These are phyloP conservation scores for Sciaenops ocellatus DNA, from an alignment of 2,797 vertebrate genomes.

Conservation along the genomic window DNA sequence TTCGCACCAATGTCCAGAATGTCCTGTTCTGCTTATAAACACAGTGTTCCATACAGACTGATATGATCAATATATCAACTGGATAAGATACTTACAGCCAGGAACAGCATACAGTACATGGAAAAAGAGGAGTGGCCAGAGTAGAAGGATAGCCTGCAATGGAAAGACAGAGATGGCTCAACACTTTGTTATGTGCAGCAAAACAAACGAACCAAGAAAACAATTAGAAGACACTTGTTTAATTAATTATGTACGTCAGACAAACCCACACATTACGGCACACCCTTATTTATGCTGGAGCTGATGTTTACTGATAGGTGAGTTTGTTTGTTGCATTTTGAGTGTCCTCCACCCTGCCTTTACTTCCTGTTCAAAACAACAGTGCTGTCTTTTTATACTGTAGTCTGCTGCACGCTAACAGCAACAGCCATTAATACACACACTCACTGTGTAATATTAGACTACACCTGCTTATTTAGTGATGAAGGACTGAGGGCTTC, in stretches of 20 bases:
- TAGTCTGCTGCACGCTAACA: slow-evolving; percentile 4
- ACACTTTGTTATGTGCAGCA: not conserved
- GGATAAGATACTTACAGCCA: slow-evolving; percentile 91
- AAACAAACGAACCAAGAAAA: not conserved
- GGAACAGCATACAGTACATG: slow-evolving; percentile 99
- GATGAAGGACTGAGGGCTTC: not conserved
- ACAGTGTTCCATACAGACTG: not conserved
- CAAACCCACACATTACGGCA: not conserved
- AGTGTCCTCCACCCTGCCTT: not conserved
- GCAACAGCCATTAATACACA: not conserved
- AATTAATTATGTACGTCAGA: not conserved
- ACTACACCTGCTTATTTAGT: not conserved
- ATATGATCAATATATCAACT: not conserved
- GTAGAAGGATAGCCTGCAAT: slow-evolving; percentile 94
- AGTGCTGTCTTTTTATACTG: slow-evolving; percentile 20
- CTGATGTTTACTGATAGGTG: not conserved
- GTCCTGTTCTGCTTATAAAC: not conserved
- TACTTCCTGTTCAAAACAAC: slow-evolving; percentile 66
- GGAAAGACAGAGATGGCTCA: slow-evolving; percentile 49
- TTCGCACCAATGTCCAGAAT: not conserved
- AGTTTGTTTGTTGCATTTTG: not conserved
- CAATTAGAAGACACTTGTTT: not conserved
- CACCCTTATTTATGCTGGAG: not conserved
- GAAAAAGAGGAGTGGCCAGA: slow-evolving; percentile 98
- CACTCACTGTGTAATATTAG: not conserved